Conservation (phyloP, 2,888 invertebrate species). For the Acleris holmiana region DNA sequence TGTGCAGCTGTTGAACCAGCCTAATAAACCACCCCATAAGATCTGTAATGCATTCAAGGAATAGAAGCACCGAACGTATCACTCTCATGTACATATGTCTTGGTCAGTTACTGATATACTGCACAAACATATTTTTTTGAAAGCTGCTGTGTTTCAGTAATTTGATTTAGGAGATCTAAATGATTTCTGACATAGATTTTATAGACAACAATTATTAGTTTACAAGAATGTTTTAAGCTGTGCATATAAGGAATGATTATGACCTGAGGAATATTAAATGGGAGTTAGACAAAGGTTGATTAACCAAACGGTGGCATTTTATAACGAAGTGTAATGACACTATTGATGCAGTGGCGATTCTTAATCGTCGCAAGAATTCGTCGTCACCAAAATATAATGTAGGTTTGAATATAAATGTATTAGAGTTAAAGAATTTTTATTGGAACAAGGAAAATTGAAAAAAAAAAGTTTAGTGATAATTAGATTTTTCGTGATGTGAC, state of each 20-base stretch:
- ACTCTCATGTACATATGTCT: no score
- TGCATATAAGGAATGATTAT: no score
- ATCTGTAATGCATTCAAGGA: no score
- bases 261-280: neutral
- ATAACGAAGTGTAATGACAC: slow-evolving; percentile 19
- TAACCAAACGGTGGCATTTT: slow-evolving; percentile 24
- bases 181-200: neutral
- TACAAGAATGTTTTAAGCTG: neutral
- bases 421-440: slow-evolving; percentile 42
- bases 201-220: slow-evolving; percentile 18
- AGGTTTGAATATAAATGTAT: slow-evolving; percentile 36
- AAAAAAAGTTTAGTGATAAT: slow-evolving; percentile 37
- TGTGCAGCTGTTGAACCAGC: no score
- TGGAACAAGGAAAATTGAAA: slow-evolving; percentile 41
- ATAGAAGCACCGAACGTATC: no score
- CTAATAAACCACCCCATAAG: no score
- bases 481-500: slow-evolving; percentile 39
- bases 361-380: slow-evolving; percentile 11
- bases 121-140: slow-evolving; percentile 27
- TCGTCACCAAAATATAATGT: slow-evolving; percentile 19
- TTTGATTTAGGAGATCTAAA: slow-evolving; percentile 5
- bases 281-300: neutral
- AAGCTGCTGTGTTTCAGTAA: slow-evolving; percentile 21
- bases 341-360: slow-evolving; percentile 6
- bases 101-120: slow-evolving; percentile 9